Percentiles rank a stretch among this genome's conserved stretches.
phyloP scores from a whole-genome alignment of 37 sponge, comb jelly and placozoan species.

The Diacarnus erythraeanus region DNA sequence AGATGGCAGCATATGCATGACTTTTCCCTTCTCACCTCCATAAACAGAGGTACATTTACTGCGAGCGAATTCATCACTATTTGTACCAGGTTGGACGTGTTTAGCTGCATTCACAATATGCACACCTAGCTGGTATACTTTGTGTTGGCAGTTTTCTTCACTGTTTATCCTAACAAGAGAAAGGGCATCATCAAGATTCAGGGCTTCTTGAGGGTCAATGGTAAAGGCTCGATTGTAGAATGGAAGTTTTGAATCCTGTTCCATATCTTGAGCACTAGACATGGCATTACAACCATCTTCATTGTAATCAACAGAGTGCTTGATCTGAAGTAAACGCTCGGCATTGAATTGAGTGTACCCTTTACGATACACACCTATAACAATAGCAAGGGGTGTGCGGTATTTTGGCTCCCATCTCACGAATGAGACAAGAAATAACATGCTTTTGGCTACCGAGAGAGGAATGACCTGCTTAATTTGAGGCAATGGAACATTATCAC shows the following conservation, averaged over 20 bases:
- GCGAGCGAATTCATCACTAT: constrained; percentile 20
- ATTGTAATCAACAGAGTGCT: constrained; percentile 2
- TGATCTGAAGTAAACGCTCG: constrained; percentile 15
- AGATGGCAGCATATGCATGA: constrained; percentile 37
- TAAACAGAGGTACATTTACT: constrained; percentile 35
- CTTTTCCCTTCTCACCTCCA: background rate
- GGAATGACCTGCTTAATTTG: constrained; percentile 57
- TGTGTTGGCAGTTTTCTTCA: background rate
- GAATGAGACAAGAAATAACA: constrained; percentile 43
- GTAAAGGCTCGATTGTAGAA: constrained; percentile 51
- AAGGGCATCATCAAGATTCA: constrained; percentile 71
- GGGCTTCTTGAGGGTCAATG: constrained; percentile 70
- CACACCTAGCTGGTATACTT: constrained; percentile 52
- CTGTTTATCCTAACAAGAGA: constrained; percentile 7
- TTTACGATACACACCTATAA: constrained; percentile 27
- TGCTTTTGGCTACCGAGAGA: constrained; percentile 29
- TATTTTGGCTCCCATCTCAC: constrained; percentile 18
- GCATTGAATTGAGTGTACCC: constrained; percentile 15
- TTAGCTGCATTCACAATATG: constrained; percentile 56
- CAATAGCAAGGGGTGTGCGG: constrained; percentile 35
- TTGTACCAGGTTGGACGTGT: background rate
- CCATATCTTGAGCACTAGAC: background rate
- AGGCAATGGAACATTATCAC: constrained; percentile 15
- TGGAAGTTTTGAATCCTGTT: background rate
- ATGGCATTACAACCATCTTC: background rate